Evolutionary conservation across 2,888 invertebrate genomes (phyloP).

Genomic region (Stenodema calcarata): DNA sequence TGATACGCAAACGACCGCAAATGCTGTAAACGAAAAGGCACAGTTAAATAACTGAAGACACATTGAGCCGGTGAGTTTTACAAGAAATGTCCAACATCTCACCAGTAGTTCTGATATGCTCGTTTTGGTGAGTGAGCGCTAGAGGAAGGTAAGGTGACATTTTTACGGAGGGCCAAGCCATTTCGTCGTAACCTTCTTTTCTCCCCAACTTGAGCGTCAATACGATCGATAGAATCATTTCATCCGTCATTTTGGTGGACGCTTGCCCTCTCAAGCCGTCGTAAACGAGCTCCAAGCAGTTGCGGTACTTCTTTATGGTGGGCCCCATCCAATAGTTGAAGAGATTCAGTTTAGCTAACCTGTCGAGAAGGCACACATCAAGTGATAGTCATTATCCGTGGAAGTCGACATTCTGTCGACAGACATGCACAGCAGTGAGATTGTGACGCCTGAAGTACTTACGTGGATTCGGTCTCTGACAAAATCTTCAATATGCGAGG

Average conservation of each 20-base stretch:
- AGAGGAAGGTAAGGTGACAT: constrained; percentile 5
- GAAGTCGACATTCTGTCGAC: no score
- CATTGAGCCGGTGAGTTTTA: no score
- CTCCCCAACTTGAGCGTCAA: constrained; percentile 61
- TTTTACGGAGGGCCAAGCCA: constrained; percentile 60
- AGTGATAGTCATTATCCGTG: no score
- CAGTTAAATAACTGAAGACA: background rate
- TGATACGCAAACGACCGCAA: constrained; percentile 64
- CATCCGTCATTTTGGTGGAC: constrained; percentile 5
- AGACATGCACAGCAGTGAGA: no score
- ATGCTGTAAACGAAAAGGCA: constrained; percentile 53
- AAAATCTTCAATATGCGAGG: constrained; percentile 48
- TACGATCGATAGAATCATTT: constrained; percentile 33
- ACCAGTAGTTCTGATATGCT: constrained; percentile 62
- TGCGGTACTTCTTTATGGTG: constrained; percentile 63
- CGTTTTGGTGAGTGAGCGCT: constrained; percentile 59
- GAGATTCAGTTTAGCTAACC: constrained; percentile 63
- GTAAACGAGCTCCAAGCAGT: constrained; percentile 44
- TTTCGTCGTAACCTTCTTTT: constrained; percentile 61
- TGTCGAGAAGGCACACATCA: no score
- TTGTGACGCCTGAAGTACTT: background rate
- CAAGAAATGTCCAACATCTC: background rate
- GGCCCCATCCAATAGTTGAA: constrained; percentile 65
- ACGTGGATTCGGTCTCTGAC: constrained; percentile 42
- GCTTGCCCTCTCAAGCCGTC: constrained; percentile 38